These are phyloP conservation scores for Magallana ariakensis DNA, from an alignment of 1,140 invertebrate species.

Conservation along the genomic window DNA sequence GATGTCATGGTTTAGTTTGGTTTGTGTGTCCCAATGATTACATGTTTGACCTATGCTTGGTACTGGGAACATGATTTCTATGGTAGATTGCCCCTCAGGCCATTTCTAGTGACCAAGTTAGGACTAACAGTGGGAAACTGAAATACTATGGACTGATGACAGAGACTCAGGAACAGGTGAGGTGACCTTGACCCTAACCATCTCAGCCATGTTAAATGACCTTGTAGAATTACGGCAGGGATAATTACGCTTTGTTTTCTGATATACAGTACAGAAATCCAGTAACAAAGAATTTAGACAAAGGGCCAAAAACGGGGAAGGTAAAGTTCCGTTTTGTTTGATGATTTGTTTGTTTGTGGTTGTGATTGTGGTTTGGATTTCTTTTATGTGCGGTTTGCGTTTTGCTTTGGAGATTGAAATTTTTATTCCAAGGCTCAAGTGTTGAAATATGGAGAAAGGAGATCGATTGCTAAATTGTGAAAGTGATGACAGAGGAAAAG, in stretches of 20 bases:
- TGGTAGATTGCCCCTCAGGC: conserved; percentile 15
- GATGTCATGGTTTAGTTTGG: too few relatives aligned
- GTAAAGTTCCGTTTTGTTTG: neutral
- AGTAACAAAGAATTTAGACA: neutral
- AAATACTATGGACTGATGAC: neutral
- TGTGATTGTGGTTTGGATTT: neutral
- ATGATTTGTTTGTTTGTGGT: neutral
- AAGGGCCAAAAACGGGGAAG: neutral
- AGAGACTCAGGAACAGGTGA: conserved; percentile 15
- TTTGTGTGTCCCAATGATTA: too few relatives aligned
- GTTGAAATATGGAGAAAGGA: too few relatives aligned
- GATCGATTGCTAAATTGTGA: too few relatives aligned
- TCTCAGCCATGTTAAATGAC: neutral
- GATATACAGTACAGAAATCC: conserved; percentile 11
- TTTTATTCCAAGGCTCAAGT: too few relatives aligned
- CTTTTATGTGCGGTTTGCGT: neutral
- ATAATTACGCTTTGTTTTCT: neutral
- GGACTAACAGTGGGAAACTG: neutral
- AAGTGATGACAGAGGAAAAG: too few relatives aligned
- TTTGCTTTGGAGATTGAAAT: neutral
- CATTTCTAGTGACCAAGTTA: neutral
- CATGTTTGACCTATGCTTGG: neutral
- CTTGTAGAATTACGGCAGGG: too few relatives aligned
- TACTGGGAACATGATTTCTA: neutral
- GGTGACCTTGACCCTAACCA: conserved; percentile 1